A percentile compares a stretch with the other conserved stretches of the same genome.
These are phyloP conservation scores for Caloenas nicobarica DNA, from an alignment of 2,113 vertebrate genomes.

Conservation along the genomic window DNA sequence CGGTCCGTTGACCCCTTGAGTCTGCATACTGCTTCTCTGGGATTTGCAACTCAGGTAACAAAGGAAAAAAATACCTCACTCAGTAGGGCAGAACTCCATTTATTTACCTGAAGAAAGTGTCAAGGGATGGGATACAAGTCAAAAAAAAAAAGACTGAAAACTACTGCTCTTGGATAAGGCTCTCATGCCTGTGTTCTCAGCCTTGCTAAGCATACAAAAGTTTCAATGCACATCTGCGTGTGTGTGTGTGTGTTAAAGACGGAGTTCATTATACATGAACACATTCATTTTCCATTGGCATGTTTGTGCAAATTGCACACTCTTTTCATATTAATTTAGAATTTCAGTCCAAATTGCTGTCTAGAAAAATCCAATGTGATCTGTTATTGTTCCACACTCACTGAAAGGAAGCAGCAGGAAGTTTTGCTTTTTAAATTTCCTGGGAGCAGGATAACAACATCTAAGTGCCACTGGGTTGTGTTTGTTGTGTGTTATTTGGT, in stretches of 20 bases:
- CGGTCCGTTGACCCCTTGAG: background rate
- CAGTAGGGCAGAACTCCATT: constrained; percentile 8
- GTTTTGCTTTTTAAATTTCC: constrained; percentile 36
- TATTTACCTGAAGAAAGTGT: constrained; percentile 6
- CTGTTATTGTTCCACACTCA: background rate
- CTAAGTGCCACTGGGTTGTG: constrained; percentile 16
- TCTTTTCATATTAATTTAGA: background rate
- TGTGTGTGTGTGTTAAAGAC: background rate
- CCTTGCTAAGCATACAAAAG: background rate
- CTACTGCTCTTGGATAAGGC: background rate
- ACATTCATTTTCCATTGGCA: background rate
- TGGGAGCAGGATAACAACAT: constrained; percentile 29
- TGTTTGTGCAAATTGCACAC: background rate
- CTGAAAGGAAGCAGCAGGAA: constrained; percentile 35
- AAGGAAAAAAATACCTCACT: background rate
- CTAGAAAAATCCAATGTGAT: background rate
- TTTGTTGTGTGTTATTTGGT: constrained; percentile 10
- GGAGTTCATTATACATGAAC: background rate
- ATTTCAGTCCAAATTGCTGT: background rate
- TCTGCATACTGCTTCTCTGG: background rate
- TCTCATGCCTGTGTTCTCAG: background rate
- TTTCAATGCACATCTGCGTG: background rate
- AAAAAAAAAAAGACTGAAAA: constrained; percentile 1
- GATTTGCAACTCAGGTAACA: constrained; percentile 28
- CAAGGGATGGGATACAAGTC: background rate